Evolutionary conservation across 2,113 vertebrate species (phyloP).

Genomic region (Dunckerocampus dactyliophorus): DNA sequence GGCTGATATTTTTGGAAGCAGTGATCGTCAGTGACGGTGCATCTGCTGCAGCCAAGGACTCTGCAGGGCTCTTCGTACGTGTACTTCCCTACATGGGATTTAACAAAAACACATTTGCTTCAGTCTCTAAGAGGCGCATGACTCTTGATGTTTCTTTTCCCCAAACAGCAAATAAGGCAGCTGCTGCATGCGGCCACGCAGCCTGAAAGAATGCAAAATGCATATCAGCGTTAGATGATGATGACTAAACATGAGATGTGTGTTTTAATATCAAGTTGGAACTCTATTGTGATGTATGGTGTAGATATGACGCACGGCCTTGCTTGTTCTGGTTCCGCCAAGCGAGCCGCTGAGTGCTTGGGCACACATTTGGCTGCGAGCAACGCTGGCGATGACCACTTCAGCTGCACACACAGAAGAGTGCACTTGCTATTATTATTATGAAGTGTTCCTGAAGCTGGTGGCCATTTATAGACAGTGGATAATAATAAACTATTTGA

Average conservation of each 20-base stretch:
- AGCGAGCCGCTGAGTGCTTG: constrained; percentile 18
- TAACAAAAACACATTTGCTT: too few relatives aligned
- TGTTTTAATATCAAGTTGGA: constrained; percentile 1
- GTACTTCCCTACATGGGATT: too few relatives aligned
- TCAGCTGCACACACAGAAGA: background rate
- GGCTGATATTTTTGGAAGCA: too few relatives aligned
- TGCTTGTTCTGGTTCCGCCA: constrained; percentile 20
- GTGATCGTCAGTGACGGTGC: too few relatives aligned
- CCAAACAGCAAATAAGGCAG: constrained; percentile 6
- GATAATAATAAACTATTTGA: background rate
- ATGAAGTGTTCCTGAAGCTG: background rate
- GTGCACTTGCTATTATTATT: background rate
- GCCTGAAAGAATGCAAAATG: background rate
- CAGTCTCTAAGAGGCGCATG: background rate
- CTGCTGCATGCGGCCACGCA: background rate
- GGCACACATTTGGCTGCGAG: constrained; percentile 14
- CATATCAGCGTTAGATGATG: background rate
- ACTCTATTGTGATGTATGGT: constrained; percentile 13
- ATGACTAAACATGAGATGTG: background rate
- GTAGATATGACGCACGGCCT: constrained; percentile 22
- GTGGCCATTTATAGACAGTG: background rate
- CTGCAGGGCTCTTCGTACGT: too few relatives aligned
- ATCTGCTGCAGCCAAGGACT: too few relatives aligned
- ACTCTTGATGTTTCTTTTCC: background rate
- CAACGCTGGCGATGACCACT: constrained; percentile 4